Base-by-base conservation (phyloP, 2,113 vertebrate species). In the Piaya cayana region DNA sequence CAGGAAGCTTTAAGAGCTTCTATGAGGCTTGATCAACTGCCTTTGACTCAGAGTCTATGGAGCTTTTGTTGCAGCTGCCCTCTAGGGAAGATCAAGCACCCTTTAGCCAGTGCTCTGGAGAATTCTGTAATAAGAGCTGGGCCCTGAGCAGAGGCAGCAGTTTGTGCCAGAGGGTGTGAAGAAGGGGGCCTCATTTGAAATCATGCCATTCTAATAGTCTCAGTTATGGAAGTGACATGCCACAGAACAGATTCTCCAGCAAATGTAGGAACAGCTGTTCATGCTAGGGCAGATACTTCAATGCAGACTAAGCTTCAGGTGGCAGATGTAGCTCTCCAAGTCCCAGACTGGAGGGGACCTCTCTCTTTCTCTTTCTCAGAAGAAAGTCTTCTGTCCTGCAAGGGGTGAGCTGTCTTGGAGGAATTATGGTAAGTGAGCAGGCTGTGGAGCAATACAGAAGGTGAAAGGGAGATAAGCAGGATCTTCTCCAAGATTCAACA, bases 171-270 rank as follows among this genome's bases (percentile, higher is more conserved):
- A 76, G 15, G 5, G 17, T 26, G 16, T 15, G 32, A 72, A 50
- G 23, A n/a, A 70, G 9, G 20, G 14, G 7, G 1, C 3, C 17
- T 71, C 34, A 5, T 9, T 12, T 56, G 74, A 80, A 74, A 69
- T 19, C 29, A 9, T 52, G 32, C 14, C 20, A 15, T 23, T 11
- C 5, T 36, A 36, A 60, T 11, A 11, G 34, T 42, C 26, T 56
- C 47, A 45, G 42, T 45, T 29, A n/a, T 2, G 0, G 25, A 56
- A 7, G 5, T 34, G 47, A 23, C 0, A 5, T 32, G 8, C 23
- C 25, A 71, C 42, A 37, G 15, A 78, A 11, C 20, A 32, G 6
- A 30, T 50, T 52, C 32, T n/a, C 15, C 62, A 63, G 50, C n/a
- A 76, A 62, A 27, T 34, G 7, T 29, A 32, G 56, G n/a, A 81